These are phyloP conservation scores for Chrysotoxum bicinctum DNA, from an alignment of 2,888 invertebrate genomes.

Conservation along the genomic window DNA sequence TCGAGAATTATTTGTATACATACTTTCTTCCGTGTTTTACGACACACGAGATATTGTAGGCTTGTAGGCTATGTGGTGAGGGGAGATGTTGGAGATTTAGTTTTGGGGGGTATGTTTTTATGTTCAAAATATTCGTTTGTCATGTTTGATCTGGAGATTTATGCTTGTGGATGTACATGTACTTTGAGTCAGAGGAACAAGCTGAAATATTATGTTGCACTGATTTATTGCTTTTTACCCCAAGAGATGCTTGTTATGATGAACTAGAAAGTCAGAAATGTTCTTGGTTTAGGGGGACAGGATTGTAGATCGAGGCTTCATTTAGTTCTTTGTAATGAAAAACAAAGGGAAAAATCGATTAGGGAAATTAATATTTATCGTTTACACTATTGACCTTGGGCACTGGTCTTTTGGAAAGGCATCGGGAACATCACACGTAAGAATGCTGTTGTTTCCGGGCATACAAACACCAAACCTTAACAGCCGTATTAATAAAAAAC, in stretches of 20 bases:
- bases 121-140: constrained; percentile 25
- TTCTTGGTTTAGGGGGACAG: not conserved
- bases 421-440: no score
- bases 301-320: not conserved
- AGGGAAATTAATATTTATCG: no score
- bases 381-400: no score
- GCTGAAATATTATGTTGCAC: constrained; percentile 32
- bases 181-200: constrained; percentile 22
- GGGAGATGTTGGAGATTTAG: not conserved
- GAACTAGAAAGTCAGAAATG: not conserved
- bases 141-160: constrained; percentile 33
- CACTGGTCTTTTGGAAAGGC: no score
- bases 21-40: constrained; percentile 12
- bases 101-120: not conserved
- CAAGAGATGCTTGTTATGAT: not conserved
- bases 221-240: constrained; percentile 31
- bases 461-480: no score
- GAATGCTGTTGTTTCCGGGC: no score
- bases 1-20: constrained; percentile 6
- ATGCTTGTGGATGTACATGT: constrained; percentile 20
- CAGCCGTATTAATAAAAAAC: no score
- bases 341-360: not conserved
- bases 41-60: not conserved
- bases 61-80: not conserved
- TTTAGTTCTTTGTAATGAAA: not conserved